phyloP scores from a whole-genome alignment of 2,888 invertebrate genomes.

The Selenia dentaria region DNA sequence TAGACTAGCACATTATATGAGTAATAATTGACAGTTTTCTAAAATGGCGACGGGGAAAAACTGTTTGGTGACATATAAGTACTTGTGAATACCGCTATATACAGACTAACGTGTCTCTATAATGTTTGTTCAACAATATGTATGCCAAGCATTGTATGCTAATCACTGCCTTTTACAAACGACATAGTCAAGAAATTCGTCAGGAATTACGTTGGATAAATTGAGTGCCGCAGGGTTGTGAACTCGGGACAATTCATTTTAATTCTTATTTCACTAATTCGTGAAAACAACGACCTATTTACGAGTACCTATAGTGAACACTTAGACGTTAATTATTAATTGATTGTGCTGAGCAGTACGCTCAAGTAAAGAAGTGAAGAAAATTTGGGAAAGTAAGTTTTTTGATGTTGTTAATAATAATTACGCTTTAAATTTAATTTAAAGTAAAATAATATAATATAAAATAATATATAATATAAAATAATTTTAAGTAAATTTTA shows the following conservation, averaged over 20 bases:
- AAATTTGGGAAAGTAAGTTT: too few species aligned
- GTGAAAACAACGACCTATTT: neutral
- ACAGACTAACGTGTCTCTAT: conserved; percentile 10
- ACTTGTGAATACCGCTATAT: conserved; percentile 4
- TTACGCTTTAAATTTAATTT: too few species aligned
- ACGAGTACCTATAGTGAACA: too few species aligned
- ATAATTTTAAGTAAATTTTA: too few species aligned
- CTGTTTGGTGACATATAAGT: conserved; percentile 5
- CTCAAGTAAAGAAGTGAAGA: too few species aligned
- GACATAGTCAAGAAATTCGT: conserved; percentile 3
- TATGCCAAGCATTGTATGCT: conserved; percentile 30
- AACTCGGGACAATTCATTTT: neutral
- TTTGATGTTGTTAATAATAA: too few species aligned
- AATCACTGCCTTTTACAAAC: conserved; percentile 21
- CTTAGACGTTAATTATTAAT: too few species aligned
- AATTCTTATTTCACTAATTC: neutral
- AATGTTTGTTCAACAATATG: conserved; percentile 19
- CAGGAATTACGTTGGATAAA: conserved; percentile 1
- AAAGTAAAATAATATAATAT: too few species aligned
- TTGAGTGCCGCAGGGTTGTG: neutral
- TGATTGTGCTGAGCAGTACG: too few species aligned
- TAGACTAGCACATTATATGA: too few species aligned
- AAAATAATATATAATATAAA: too few species aligned
- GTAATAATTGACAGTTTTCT: neutral
- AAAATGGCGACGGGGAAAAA: conserved; percentile 4